Base-by-base conservation (phyloP, 2,888 invertebrate genomes). In the Parnassius mnemosyne region DNA sequence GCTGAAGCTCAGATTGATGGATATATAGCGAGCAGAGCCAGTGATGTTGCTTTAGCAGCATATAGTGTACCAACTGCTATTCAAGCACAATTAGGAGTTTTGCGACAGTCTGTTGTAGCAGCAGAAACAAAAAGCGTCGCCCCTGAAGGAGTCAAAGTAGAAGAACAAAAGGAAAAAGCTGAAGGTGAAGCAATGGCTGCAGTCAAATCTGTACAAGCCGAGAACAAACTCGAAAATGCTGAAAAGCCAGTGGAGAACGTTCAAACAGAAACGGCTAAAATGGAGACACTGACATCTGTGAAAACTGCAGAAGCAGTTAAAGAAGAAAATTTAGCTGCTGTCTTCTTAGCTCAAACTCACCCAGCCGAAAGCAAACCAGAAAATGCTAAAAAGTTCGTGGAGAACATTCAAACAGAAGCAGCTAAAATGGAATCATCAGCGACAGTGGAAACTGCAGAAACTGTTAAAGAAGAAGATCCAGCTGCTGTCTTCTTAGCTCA, bases 1-100 rank as follows among this genome's bases (percentile, higher is more conserved):
- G 34, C 34, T 34, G 34, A 34, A 34, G 89, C 90, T 11, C 78
- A 83, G 47, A 58, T 84, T 1, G 86, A 87, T 9, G 89, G 84
- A 0, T 75, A 77, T 5, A 64, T 82, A 0, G 87, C 89, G 0
- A 81, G 71, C 67, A 76, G 75, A 7, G 78, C 84, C 5, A 34
- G 34, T 7, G 34, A 34, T 34, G 34, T 34, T 7, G 34, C 34
- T 34, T 34, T 34, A 34, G 34, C 34, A 7, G 34, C 34, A 1
- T 34, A 34, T 7, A 7, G 34, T 34, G 34, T 34, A 34, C 34
- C 34, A 34, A 34, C 7, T 34, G 34, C 7, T 34, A 34, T 34
- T 34, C 34, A 34, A 7, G 34, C 34, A 34, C 34, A 34, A 34
- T 7, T 7, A 34, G 34, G 34, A 34, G 7, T 34, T 34, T 34